Conservation (phyloP, 2,113 vertebrate species). For the Epinephelus cyanopodus region DNA sequence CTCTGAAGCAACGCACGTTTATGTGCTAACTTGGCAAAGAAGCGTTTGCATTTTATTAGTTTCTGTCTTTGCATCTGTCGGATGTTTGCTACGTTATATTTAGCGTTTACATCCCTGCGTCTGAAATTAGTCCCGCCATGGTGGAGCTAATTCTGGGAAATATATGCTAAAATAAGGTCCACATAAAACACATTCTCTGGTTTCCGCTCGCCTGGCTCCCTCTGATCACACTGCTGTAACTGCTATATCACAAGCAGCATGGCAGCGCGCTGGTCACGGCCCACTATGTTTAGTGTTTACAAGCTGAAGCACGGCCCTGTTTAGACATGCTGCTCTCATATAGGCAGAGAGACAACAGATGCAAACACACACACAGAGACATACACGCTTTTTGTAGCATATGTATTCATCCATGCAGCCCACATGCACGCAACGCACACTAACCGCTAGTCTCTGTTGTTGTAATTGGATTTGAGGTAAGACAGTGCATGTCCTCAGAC, state of each 20-base stretch:
- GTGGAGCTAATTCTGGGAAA: constrained; percentile 72
- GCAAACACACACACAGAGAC: neutral
- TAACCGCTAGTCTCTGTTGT: constrained; percentile 1
- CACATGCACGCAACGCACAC: constrained; percentile 33
- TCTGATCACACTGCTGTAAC: constrained; percentile 73
- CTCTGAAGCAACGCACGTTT: constrained; percentile 44
- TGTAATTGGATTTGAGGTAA: constrained; percentile 48
- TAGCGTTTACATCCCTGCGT: constrained; percentile 64
- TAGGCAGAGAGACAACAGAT: constrained; percentile 37
- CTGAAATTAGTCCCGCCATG: constrained; percentile 66
- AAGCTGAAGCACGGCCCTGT: constrained; percentile 54
- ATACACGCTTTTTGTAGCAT: neutral
- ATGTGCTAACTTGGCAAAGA: constrained; percentile 53
- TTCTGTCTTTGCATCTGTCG: constrained; percentile 69
- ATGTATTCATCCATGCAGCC: constrained; percentile 43
- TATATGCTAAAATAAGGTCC: constrained; percentile 70
- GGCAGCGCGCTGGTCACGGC: constrained; percentile 59
- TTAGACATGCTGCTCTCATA: constrained; percentile 54
- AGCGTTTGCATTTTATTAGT: constrained; percentile 67
- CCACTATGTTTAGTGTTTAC: constrained; percentile 82
- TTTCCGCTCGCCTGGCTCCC: constrained; percentile 70
- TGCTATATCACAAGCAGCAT: constrained; percentile 77
- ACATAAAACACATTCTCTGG: constrained; percentile 72
- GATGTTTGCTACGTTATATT: constrained; percentile 69
- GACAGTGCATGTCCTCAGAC: constrained; percentile 33